A percentile compares a stretch with the other conserved stretches of the same genome.
phyloP scores from a whole-genome alignment of 1,140 invertebrate genomes.

The Drosophila equinoxialis region DNA sequence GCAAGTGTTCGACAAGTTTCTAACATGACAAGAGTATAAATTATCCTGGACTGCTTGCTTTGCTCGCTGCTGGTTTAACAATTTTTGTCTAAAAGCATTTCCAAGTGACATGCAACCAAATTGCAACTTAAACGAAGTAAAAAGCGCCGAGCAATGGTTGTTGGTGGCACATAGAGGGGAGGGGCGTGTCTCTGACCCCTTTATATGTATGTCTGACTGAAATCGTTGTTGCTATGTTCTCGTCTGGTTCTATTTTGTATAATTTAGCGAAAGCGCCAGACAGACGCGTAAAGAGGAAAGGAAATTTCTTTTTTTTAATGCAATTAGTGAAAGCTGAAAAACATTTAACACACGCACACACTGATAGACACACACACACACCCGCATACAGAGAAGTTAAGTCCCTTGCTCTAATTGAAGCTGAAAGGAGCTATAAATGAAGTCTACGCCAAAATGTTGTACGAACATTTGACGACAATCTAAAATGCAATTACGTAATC shows the following conservation, averaged over 20 bases:
- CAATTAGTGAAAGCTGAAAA: conserved; percentile 74
- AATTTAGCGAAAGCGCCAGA: conserved; percentile 68
- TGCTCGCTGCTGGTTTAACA: conserved; percentile 21
- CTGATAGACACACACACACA: conserved; percentile 23
- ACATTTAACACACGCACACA: conserved; percentile 64
- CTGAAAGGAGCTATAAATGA: conserved; percentile 76
- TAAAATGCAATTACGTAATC: conserved; percentile 79
- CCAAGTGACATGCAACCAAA: conserved; percentile 76
- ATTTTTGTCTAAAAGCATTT: conserved; percentile 77
- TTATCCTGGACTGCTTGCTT: conserved; percentile 31
- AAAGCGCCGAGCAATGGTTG: conserved; percentile 47
- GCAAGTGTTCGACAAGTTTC: conserved; percentile 13
- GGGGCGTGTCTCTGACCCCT: conserved; percentile 25
- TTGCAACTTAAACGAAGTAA: conserved; percentile 71
- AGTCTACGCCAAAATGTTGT: conserved; percentile 79
- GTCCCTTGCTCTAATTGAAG: conserved; percentile 60
- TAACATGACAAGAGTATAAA: conserved; percentile 25
- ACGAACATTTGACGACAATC: conserved; percentile 64
- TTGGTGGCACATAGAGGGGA: neutral
- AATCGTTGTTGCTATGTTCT: conserved; percentile 19
- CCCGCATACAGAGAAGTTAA: neutral
- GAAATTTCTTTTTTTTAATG: conserved; percentile 74
- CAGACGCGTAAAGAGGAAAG: conserved; percentile 23
- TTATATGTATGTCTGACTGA: conserved; percentile 35
- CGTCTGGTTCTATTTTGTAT: conserved; percentile 65